A percentile compares a stretch with the other conserved stretches of the same genome.
These are phyloP conservation scores for Pachydiplax longipennis DNA, from an alignment of 2,888 invertebrate genomes.

Conservation along the genomic window DNA sequence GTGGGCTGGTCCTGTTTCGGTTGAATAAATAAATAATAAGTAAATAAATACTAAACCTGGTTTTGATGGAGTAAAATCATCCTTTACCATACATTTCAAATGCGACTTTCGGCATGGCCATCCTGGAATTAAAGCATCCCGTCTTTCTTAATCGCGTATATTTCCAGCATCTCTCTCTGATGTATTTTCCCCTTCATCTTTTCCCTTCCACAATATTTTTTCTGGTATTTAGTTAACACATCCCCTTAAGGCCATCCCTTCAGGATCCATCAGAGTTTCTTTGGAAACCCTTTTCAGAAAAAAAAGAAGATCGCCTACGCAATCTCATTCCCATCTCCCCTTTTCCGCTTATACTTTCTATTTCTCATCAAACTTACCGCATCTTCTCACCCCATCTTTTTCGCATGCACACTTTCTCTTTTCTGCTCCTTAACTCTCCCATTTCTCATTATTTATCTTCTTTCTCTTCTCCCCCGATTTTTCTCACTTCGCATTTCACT, in stretches of 20 bases:
- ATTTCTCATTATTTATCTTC: too few species aligned
- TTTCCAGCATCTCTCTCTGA: too few species aligned
- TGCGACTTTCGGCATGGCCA: too few species aligned
- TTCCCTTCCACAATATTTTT: not conserved
- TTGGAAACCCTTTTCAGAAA: not conserved
- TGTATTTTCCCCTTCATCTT: not conserved
- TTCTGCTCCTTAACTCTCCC: not conserved
- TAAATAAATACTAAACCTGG: too few species aligned
- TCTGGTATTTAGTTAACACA: not conserved
- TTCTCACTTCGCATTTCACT: too few species aligned
- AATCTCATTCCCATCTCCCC: not conserved
- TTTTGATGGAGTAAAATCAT: too few species aligned
- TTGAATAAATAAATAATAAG: too few species aligned
- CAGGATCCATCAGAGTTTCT: not conserved
- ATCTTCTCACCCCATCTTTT: not conserved
- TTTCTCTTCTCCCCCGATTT: too few species aligned
- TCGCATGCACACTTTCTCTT: not conserved
- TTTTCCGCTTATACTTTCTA: not conserved
- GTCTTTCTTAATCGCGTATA: too few species aligned
- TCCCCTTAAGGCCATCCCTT: not conserved
- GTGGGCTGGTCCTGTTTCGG: too few species aligned
- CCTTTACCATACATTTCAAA: too few species aligned
- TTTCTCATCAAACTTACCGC: not conserved
- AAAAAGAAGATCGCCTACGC: not conserved
- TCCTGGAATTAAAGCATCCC: too few species aligned